Evolutionary conservation across 2,113 vertebrate species (phyloP).

Genomic region (Prolemur simus): DNA sequence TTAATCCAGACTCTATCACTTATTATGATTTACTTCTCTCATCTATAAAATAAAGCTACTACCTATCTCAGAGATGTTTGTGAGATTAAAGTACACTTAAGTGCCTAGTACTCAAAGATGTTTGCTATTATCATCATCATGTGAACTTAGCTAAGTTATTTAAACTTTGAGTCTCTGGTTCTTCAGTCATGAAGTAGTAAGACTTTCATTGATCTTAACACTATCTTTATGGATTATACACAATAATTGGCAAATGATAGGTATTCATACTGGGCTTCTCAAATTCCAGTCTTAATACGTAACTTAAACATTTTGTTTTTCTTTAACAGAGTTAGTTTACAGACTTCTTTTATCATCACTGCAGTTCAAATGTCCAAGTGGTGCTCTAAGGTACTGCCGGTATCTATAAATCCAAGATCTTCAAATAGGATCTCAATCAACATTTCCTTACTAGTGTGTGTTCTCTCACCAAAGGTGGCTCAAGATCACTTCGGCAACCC

Average conservation of each 20-base stretch:
- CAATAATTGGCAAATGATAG: not conserved
- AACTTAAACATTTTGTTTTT: not conserved
- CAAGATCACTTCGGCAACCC: not conserved
- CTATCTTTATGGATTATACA: not conserved
- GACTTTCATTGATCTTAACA: not conserved
- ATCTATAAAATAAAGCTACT: not conserved
- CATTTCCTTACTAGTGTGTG: not conserved
- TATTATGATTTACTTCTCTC: not conserved
- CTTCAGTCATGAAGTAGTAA: not conserved
- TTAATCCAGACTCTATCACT: not conserved
- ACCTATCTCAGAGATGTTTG: not conserved
- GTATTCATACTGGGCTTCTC: not conserved
- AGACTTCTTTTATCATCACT: not conserved
- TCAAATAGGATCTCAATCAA: not conserved
- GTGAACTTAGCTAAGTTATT: not conserved
- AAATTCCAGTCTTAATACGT: not conserved
- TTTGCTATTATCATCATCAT: not conserved
- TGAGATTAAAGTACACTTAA: not conserved
- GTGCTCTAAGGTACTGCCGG: not conserved
- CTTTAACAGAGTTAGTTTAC: conserved; percentile 8
- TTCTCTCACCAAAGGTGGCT: not conserved
- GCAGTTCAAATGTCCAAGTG: not conserved
- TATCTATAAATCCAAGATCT: not conserved
- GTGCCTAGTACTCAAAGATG: not conserved
- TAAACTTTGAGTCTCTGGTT: not conserved